Percentiles rank a stretch among this genome's conserved stretches.
These are phyloP conservation scores for Ephydatia muelleri DNA, from an alignment of 37 sponge, comb jelly and placozoan species.

Conservation along the genomic window DNA sequence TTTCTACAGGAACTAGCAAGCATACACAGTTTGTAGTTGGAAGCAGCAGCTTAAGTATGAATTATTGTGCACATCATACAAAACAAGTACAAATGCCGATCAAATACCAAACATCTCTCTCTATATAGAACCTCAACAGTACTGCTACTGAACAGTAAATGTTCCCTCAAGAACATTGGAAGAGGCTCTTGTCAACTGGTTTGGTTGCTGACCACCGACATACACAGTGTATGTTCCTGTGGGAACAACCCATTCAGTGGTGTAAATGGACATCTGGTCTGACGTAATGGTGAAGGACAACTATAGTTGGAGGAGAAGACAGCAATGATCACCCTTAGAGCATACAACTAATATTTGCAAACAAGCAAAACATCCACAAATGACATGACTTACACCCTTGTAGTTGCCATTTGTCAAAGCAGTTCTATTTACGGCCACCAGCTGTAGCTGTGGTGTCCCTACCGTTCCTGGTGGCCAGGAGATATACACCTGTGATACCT, in stretches of 20 bases:
- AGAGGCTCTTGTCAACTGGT: not conserved
- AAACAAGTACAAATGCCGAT: no score
- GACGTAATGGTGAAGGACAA: not conserved
- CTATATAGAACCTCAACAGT: no score
- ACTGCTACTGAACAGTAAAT: not conserved
- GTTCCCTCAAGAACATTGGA: not conserved
- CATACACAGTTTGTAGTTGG: no score
- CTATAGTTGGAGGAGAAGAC: not conserved
- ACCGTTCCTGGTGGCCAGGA: slow-evolving; percentile 12
- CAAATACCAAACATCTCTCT: not conserved
- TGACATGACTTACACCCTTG: not conserved
- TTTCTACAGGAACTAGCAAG: no score
- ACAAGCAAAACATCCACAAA: no score
- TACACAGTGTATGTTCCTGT: not conserved
- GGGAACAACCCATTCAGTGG: not conserved
- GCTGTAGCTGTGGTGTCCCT: slow-evolving; percentile 31
- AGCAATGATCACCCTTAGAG: not conserved
- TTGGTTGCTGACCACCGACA: not conserved
- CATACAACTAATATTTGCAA: not conserved
- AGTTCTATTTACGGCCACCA: slow-evolving; percentile 41
- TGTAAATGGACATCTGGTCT: not conserved
- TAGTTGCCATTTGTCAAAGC: not conserved
- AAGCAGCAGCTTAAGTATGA: no score
- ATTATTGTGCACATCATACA: no score
- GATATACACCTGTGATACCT: slow-evolving; percentile 65